Percentiles rank a stretch among this genome's conserved stretches.
These are phyloP conservation scores for Cacatua alba DNA, from an alignment of 2,113 vertebrate species.

Conservation along the genomic window DNA sequence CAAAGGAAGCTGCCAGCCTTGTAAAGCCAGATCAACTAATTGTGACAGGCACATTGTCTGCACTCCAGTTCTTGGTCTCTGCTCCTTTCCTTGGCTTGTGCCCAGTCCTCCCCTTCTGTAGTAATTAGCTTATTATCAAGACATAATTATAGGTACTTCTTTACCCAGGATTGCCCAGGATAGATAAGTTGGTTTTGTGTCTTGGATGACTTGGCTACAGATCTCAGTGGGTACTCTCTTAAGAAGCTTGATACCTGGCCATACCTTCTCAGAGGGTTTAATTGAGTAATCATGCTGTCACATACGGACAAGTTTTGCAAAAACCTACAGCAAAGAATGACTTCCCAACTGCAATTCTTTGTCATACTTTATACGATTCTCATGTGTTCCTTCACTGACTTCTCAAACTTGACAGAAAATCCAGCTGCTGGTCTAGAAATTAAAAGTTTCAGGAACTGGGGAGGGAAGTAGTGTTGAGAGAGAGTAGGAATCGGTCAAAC, in stretches of 20 bases:
- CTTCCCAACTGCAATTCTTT: not conserved
- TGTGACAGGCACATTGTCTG: not conserved
- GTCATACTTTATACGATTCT: not conserved
- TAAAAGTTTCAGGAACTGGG: not conserved
- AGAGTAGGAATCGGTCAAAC: not conserved
- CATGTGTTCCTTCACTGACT: not conserved
- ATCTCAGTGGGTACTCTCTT: not conserved
- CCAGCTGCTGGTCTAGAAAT: not conserved
- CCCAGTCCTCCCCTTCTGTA: not conserved
- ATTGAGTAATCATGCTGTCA: not conserved
- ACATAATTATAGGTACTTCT: not conserved
- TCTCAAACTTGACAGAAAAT: not conserved
- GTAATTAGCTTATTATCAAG: not conserved
- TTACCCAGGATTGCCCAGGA: not conserved
- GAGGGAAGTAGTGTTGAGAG: not conserved
- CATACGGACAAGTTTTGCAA: not conserved
- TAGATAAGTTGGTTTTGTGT: not conserved
- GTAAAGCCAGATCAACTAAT: not conserved
- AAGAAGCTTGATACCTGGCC: not conserved
- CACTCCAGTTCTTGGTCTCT: not conserved
- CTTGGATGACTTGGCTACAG: not conserved
- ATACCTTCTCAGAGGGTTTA: not conserved
- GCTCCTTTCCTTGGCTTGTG: not conserved
- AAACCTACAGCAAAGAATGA: not conserved
- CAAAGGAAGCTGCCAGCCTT: not conserved